Evolutionary conservation across 2,888 invertebrate species (phyloP).

Genomic region (Patella pellucida): DNA sequence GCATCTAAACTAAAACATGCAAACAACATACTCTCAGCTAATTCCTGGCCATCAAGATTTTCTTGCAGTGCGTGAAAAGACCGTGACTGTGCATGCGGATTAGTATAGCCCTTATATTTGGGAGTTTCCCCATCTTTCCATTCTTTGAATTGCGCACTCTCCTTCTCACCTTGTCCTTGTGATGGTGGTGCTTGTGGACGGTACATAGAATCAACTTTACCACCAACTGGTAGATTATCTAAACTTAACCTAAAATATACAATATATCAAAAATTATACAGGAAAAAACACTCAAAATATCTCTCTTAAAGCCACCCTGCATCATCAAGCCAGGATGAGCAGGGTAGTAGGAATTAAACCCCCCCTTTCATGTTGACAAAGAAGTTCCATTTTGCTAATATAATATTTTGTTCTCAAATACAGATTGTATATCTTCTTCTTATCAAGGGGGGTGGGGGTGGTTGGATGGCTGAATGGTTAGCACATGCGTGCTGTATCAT

Average conservation of each 20-base stretch:
- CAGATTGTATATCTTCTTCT: no score
- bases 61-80: slow-evolving; percentile 49
- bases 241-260: slow-evolving; percentile 49
- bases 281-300: no score
- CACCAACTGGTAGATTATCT: slow-evolving; percentile 43
- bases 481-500: no score
- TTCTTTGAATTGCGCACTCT: slow-evolving; percentile 35
- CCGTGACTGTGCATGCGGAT: slow-evolving; percentile 46
- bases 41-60: slow-evolving; percentile 40
- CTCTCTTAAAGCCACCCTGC: no score
- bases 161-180: slow-evolving; percentile 23
- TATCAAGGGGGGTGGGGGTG: no score
- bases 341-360: no score
- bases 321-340: no score
- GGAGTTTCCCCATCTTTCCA: slow-evolving; percentile 26
- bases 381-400: no score
- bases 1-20: slow-evolving; percentile 15
- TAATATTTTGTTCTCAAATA: no score
- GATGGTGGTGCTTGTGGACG: slow-evolving; percentile 38
- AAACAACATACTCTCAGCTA: slow-evolving; percentile 23
- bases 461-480: no score
- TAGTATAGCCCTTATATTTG: slow-evolving; percentile 28
- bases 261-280: no score
- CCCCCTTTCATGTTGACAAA: no score
- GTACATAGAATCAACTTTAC: slow-evolving; percentile 54